Evolutionary conservation across 2,113 vertebrate species (phyloP), one percentile per base, ranked within the genome.

Genomic region (Lasiurus borealis): DNA sequence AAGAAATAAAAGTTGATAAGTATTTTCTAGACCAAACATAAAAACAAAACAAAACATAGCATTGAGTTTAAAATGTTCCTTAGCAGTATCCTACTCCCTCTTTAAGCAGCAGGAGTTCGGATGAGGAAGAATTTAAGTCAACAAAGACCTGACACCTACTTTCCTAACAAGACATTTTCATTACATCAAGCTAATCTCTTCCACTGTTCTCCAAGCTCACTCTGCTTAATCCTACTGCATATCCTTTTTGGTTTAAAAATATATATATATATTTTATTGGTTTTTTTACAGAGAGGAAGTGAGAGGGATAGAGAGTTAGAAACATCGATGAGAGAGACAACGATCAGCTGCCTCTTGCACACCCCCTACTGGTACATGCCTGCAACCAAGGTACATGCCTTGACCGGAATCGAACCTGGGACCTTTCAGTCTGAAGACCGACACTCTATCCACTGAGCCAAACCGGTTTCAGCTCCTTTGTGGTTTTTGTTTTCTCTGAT

Each of bases 1-100:
- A 93, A 95, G 23, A 68, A 85, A 83, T 31, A 71, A 75, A 90
- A 91, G 89, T 12, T 48, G 46, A 44, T 34, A 93, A 34, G 36
- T 16, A 85, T 81, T 84, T 88, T 95, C 57, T 85, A 90, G 10
- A 34, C 34, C 15, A 85, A 85, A 88, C 2, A 68, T 18, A 44
- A 80, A 84, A 88, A 7, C n/a, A n/a, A n/a, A n/a, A n/a, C n/a
- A n/a, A n/a, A 83, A 36, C 15, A 62, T 1, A 73, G 50, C n/a
- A 84, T 13, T 34, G 52, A 90, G 66, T 68, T 48, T 27, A 81
- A 44, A 50, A 34, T 36, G 64, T 80, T 25, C n/a, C 66, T 84
- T 3, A 4, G 19, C 25, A 73, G 52, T 18, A 52, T 71, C 36
- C 71, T 73, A 52, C 40, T 89, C 29, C 25, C 62, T 46, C 89